Base-by-base conservation (phyloP, 2,113 vertebrate species). In the Osmerus eperlanus region DNA sequence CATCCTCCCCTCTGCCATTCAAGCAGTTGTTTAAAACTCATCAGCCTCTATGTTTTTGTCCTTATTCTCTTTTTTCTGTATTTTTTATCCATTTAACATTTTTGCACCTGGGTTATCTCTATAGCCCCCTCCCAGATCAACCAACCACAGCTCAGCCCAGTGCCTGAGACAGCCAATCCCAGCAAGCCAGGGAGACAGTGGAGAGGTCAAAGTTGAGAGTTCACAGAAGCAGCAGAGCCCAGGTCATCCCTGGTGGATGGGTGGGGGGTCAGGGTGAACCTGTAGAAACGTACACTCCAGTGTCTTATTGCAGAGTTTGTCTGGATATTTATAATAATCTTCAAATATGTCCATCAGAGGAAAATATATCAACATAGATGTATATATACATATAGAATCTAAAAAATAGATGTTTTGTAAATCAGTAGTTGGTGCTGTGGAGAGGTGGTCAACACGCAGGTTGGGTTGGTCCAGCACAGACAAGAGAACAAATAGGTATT, bases 221-320 rank as follows among this genome's bases (percentile, higher is more conserved):
- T 86, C 72, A 83, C 81, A 86, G 81, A 88, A 82, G 82, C 84
- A 87, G 81, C 84, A 85, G 78, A 55, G 79, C 83, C 84, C 82
- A 83, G 75, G 77, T 75, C 75, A 65, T 78, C 82, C 83, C 13
- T 71, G 75, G 79, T 81, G 12, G 23, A 41, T 21, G 23, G 23
- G 32, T 15, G 14, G 4, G 25, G 21, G 21, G 47, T 67, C 2
- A 4, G 47, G 65, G 47, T 23, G 13, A 21, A 23, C 63, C 21
- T 54, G 52, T 55, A 58, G 53, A 78, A 76, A 59, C 41, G 69
- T 73, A 64, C 66, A 83, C 85, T 90, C 86, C 90, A 90, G 90
- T 89, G 86, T 88, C 77, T 91, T 92, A 91, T 91, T 91, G 90
- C 89, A 80, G 78, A 79, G 67, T 66, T 78, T 87, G 25, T 82